Evolutionary conservation across 2,113 vertebrate species (phyloP).

Genomic region (Talpa occidentalis): DNA sequence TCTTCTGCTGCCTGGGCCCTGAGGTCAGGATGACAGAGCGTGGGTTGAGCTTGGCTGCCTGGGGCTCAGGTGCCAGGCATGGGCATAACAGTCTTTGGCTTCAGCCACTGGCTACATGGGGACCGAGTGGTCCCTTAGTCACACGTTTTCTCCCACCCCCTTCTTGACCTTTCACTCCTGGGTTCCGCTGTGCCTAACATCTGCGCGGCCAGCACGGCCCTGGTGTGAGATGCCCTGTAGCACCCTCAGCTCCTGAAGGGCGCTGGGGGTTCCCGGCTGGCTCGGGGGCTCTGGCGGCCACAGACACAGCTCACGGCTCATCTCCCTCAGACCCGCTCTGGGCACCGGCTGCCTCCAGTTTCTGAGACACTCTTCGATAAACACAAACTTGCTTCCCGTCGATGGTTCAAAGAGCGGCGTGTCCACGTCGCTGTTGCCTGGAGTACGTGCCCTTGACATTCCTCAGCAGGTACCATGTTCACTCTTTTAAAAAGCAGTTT

Average conservation of each 20-base stretch:
- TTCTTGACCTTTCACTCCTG: neutral
- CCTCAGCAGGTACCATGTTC: neutral
- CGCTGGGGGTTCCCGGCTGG: no score
- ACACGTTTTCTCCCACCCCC: no score
- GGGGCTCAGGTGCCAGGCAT: neutral
- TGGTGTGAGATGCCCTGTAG: neutral
- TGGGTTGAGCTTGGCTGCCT: neutral
- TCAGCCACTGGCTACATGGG: no score
- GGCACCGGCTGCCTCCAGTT: neutral
- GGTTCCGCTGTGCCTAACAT: neutral
- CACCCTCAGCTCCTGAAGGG: neutral
- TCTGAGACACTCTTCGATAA: neutral
- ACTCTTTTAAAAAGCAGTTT: neutral
- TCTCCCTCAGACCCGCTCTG: no score
- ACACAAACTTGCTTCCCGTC: neutral
- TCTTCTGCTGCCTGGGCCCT: neutral
- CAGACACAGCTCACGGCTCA: no score
- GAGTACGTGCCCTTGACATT: neutral
- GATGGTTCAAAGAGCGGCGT: neutral
- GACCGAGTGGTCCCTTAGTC: no score
- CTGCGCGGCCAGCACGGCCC: neutral
- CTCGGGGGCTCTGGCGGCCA: no score
- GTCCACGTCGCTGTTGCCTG: no score
- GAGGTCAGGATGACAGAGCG: neutral
- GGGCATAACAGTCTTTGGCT: no score